Conservation (phyloP, 2,113 vertebrate species). For the Brachypteracias leptosomus region DNA sequence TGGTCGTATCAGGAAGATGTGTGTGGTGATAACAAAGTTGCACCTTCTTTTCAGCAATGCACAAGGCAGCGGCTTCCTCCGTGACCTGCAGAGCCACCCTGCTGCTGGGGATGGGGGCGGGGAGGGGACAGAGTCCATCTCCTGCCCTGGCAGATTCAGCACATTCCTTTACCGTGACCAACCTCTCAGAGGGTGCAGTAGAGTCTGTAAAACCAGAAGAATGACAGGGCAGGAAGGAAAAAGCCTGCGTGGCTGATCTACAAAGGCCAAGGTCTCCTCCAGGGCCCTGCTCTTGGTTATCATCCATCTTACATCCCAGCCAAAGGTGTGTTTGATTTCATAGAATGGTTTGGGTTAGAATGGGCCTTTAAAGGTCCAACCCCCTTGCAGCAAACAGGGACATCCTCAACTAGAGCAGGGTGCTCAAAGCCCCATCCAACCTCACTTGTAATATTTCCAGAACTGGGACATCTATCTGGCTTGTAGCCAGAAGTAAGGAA, state of each 20-base stretch:
- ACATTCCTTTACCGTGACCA: not conserved
- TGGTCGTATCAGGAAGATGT: rapidly evolving
- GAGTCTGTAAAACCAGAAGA: not conserved
- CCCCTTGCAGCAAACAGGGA: not conserved
- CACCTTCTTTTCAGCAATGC: not conserved
- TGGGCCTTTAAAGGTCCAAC: not conserved
- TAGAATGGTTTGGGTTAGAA: not conserved
- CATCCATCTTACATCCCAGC: rapidly evolving
- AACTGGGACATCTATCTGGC: not conserved
- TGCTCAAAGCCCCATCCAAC: not conserved
- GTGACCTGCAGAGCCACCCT: rapidly evolving
- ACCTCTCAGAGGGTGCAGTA: not conserved
- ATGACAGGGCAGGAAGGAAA: not conserved
- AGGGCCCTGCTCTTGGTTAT: not conserved
- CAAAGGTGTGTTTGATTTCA: not conserved
- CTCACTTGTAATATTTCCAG: not conserved
- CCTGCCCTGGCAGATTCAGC: not conserved
- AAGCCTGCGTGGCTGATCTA: not conserved
- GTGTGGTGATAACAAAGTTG: not conserved
- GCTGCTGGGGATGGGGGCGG: not conserved
- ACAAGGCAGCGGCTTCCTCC: not conserved
- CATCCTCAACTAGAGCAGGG: not conserved
- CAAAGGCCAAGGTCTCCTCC: not conserved
- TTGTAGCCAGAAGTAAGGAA: not conserved
- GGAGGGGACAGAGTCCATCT: not conserved